Conservation (phyloP, 1,140 invertebrate species). For the Danaus plexippus region DNA sequence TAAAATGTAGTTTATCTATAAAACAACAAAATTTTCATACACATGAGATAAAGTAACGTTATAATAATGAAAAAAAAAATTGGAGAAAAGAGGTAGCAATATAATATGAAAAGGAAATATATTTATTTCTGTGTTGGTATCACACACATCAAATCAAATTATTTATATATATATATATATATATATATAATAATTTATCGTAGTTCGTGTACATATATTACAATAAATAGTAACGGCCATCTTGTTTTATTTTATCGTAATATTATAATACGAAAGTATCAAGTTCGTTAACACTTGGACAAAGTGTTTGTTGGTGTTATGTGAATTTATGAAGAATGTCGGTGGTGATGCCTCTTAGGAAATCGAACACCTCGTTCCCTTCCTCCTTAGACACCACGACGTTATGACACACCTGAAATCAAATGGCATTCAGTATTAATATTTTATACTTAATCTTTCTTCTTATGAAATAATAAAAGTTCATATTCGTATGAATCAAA, state of each 20-base stretch:
- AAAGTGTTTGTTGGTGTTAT: slow-evolving; percentile 23
- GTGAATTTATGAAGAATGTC: slow-evolving; percentile 54
- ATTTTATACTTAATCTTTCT: no score
- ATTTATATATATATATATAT: slow-evolving; percentile 23
- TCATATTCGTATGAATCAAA: no score
- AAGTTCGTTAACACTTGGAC: slow-evolving; percentile 4
- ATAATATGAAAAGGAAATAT: no score
- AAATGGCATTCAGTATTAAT: slow-evolving; percentile 5
- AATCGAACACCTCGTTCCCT: slow-evolving; percentile 49
- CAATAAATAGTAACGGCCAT: slow-evolving; percentile 15
- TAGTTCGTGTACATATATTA: slow-evolving; percentile 20
- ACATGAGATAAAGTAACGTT: no score
- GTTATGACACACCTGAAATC: slow-evolving; percentile 32
- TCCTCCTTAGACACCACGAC: slow-evolving; percentile 27
- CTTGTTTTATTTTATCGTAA: neutral
- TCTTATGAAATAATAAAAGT: no score
- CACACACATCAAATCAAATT: slow-evolving; percentile 19
- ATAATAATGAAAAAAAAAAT: no score
- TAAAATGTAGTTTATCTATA: no score
- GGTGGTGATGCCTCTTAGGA: slow-evolving; percentile 55
- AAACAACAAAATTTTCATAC: no score
- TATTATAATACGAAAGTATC: slow-evolving; percentile 10
- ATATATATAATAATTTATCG: slow-evolving; percentile 16
- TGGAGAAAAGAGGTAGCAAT: no score
- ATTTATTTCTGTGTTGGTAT: no score